Base-by-base conservation (phyloP, 2,113 vertebrate genomes). In the Caretta caretta region DNA sequence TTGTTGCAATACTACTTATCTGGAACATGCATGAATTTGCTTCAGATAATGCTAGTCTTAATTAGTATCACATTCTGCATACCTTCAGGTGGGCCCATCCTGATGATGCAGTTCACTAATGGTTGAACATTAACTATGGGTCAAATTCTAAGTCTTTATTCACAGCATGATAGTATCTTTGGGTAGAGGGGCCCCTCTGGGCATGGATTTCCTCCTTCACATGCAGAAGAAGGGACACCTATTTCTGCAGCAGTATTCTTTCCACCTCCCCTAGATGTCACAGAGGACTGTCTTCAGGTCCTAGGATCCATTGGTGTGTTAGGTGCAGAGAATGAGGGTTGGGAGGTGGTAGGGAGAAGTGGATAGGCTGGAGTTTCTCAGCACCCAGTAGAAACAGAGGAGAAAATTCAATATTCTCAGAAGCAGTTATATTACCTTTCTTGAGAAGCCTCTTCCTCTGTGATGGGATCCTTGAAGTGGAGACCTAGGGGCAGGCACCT, bases 1-100 rank as follows among this genome's bases (percentile, higher is more conserved):
- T 86, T 89, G 83, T 86, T 84, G 16, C 96, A 87, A 78, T 0
- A 8, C 38, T 87, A 13, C 3, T 80, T 90, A 27, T 83, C 88
- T 24, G 51, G 76, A 95, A 38, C 76, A 19, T 8, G 4, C 5
- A 4, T 87, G 76, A 49, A 42, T 94, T 82, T 89, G 17, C 88
- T 17, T 76, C 59, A 62, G 31, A 72, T 51, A 80, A 80, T 51
- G 27, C 29, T 90, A 29, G n/a, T 92, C 25, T 87, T 92, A 89
- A 51, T n/a, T 88, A 65, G 35, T 31, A 65, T 65, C 29, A 65
- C 27, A 65, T n/a, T 65, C 16, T 35, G 17, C 62, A 35, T 35
- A 65, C 62, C 62, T 35, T 35, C 31, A 6, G 22, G 48, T 78
- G 35, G 35, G 62, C 25, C 16, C 9, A 1, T 38, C 29, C 57